Conservation (phyloP, 1,140 invertebrate genomes). For the Frieseomelitta varia region DNA sequence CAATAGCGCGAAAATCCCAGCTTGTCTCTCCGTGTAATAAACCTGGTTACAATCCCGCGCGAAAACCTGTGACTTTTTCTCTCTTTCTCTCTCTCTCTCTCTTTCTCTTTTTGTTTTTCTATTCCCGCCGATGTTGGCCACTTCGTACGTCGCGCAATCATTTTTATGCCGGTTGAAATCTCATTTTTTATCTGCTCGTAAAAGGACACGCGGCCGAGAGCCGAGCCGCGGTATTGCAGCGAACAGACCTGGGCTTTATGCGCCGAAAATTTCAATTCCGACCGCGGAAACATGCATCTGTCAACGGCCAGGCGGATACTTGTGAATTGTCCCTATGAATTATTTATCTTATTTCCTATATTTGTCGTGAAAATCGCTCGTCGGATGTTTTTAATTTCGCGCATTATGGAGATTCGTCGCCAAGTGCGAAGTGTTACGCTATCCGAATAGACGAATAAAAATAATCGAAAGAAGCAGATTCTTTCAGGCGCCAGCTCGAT, state of each 20-base stretch:
- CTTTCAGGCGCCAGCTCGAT: neutral
- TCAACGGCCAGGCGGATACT: neutral
- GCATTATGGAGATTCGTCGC: neutral
- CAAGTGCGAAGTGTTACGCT: neutral
- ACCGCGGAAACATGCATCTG: neutral
- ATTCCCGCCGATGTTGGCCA: neutral
- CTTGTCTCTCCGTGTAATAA: conserved; percentile 46
- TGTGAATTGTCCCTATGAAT: neutral
- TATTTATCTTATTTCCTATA: neutral
- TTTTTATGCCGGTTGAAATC: conserved; percentile 29
- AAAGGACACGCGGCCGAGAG: neutral
- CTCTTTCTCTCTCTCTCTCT: too few relatives aligned
- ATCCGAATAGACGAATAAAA: neutral
- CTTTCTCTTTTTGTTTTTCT: too few relatives aligned
- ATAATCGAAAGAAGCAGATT: neutral
- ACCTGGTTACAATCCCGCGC: conserved; percentile 55
- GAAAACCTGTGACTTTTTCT: conserved; percentile 33
- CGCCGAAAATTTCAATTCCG: conserved; percentile 35
- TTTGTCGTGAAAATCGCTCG: neutral
- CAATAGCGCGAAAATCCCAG: conserved; percentile 43
- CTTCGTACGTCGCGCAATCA: conserved; percentile 34
- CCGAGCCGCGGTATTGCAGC: neutral
- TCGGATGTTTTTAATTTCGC: neutral
- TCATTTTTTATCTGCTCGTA: conserved; percentile 32
- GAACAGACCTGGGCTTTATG: neutral